These are phyloP conservation scores for Parotia lawesii DNA, from an alignment of 2,113 vertebrate species.

Conservation along the genomic window DNA sequence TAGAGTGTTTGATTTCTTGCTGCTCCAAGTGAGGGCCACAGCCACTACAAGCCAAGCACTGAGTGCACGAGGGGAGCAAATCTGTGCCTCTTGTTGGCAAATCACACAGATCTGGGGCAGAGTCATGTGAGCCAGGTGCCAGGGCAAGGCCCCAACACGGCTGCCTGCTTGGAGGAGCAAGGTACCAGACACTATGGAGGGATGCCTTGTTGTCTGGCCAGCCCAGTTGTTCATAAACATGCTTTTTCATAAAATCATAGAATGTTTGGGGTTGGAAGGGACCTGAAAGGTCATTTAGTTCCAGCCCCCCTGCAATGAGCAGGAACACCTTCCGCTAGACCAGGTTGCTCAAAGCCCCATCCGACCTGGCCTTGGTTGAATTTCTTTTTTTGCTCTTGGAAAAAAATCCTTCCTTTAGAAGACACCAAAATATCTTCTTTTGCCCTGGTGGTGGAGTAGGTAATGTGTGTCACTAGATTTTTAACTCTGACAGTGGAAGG, in stretches of 20 bases:
- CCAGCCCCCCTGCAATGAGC: not conserved
- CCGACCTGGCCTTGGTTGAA: not conserved
- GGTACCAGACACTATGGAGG: not conserved
- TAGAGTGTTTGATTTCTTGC: not conserved
- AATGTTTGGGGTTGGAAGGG: not conserved
- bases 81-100: not conserved
- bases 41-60: not conserved
- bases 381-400: not conserved
- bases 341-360: not conserved
- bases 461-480: not conserved
- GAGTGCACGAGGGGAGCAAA: not conserved
- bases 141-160: accelerated
- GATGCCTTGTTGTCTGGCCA: not conserved
- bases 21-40: not conserved
- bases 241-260: not conserved
- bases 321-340: not conserved
- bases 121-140: accelerated
- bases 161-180: not conserved
- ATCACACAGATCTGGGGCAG: not conserved
- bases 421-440: not conserved
- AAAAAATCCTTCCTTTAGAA: not conserved
- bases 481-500: not conserved
- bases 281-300: not conserved
- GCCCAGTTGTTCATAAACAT: not conserved
- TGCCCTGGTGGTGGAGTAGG: not conserved